Evolutionary conservation across 1,140 invertebrate genomes (phyloP).

Genomic region (Polypedilum pembai): DNA sequence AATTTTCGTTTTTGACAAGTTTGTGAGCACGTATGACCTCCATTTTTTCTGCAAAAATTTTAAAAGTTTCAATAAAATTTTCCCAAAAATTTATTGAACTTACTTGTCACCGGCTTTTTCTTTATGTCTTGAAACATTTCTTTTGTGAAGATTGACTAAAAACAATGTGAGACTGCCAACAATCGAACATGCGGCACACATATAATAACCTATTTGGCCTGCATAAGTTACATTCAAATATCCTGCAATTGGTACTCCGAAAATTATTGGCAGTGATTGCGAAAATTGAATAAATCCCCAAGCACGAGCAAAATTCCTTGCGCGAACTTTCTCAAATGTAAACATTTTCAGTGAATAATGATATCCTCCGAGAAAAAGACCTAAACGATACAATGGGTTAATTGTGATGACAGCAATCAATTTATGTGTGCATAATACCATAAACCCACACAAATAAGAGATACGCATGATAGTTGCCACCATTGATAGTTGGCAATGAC

Average conservation of each 20-base stretch:
- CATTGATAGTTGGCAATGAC: constrained; percentile 66
- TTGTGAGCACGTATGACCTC: neutral
- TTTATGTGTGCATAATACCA: constrained; percentile 44
- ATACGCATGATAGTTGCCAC: constrained; percentile 67
- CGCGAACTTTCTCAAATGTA: constrained; percentile 75
- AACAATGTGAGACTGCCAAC: constrained; percentile 68
- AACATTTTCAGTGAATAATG: constrained; percentile 85
- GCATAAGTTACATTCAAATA: constrained; percentile 69
- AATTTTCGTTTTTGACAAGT: constrained; percentile 45
- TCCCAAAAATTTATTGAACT: neutral
- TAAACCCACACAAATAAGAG: constrained; percentile 80
- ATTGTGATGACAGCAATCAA: neutral
- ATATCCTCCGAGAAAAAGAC: constrained; percentile 73
- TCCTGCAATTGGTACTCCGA: constrained; percentile 72
- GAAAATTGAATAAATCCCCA: constrained; percentile 88
- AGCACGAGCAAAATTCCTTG: constrained; percentile 75
- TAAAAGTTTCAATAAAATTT: constrained; percentile 37
- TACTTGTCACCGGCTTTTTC: constrained; percentile 47
- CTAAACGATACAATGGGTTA: constrained; percentile 40
- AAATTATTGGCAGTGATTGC: constrained; percentile 74
- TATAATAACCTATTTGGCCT: constrained; percentile 70
- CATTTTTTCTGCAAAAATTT: constrained; percentile 36
- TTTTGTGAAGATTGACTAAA: constrained; percentile 68
- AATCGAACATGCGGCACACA: constrained; percentile 68
- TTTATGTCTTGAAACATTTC: constrained; percentile 59